phyloP scores from a whole-genome alignment of 1,140 invertebrate genomes.

The Pentalonia nigronervosa region DNA sequence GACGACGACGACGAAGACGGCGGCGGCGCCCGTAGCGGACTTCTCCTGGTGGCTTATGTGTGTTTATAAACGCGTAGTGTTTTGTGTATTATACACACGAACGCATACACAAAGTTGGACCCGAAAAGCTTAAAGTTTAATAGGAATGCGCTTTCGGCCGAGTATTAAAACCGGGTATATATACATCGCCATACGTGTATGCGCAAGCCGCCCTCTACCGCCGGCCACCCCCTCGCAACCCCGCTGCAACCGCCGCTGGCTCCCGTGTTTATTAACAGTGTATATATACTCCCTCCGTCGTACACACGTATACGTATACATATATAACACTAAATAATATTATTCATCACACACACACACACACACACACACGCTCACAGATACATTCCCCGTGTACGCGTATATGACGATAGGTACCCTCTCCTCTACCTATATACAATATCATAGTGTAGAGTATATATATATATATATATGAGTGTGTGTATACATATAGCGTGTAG shows the following conservation, averaged over 20 bases:
- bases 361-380: not conserved
- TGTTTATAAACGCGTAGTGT: slow-evolving; percentile 47
- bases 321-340: slow-evolving; percentile 6
- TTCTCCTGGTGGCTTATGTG: not conserved
- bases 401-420: not conserved
- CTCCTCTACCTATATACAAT: not conserved
- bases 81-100: slow-evolving; percentile 57
- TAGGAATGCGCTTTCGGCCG: slow-evolving; percentile 50
- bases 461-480: not conserved
- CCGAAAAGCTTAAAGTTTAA: slow-evolving; percentile 53
- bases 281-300: not conserved
- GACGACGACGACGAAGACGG: not conserved
- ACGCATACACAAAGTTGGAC: slow-evolving; percentile 50
- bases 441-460: not conserved
- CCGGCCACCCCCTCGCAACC: not conserved
- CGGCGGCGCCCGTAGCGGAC: not conserved
- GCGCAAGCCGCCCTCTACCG: not conserved
- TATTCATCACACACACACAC: not conserved
- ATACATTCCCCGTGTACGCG: not conserved
- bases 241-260: not conserved
- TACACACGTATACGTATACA: not conserved
- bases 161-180: slow-evolving; percentile 36
- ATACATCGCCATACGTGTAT: not conserved
- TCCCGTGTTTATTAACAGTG: slow-evolving; percentile 35
- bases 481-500: not conserved